Percentiles rank a stretch among this genome's conserved stretches.
Conservation (phyloP, 2,113 vertebrate species). For the Ptychochromis oligacanthus region DNA sequence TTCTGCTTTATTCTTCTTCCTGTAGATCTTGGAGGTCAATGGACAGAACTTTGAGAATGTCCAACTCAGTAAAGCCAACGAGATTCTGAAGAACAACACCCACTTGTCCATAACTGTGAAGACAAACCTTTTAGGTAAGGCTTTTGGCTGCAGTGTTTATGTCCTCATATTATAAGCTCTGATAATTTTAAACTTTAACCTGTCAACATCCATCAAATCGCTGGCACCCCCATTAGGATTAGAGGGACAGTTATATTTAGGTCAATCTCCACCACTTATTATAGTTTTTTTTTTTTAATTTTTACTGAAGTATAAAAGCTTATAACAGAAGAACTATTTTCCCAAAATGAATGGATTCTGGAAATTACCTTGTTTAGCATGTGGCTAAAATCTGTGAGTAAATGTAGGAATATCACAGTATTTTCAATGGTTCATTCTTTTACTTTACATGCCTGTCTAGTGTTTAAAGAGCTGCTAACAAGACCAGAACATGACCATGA, state of each 20-base stretch:
- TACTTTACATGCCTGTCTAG: conserved; percentile 65
- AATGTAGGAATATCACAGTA: neutral
- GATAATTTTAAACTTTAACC: rapidly evolving
- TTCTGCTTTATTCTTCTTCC: too few species aligned
- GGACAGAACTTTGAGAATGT: conserved; percentile 99
- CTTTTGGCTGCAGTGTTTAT: neutral
- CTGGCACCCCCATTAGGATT: rapidly evolving
- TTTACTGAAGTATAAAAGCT: too few species aligned
- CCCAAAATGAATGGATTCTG: neutral
- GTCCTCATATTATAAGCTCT: neutral
- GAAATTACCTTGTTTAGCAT: too few species aligned
- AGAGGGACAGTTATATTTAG: neutral
- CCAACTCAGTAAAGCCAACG: conserved; percentile 95
- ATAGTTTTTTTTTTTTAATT: neutral
- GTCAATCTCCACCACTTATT: neutral
- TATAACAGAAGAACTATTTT: too few species aligned
- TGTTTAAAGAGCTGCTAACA: conserved; percentile 96
- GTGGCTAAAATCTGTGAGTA: neutral
- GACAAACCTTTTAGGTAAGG: conserved; percentile 97
- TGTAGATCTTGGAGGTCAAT: conserved; percentile 96
- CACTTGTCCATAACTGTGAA: conserved; percentile 99
- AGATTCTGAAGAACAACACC: conserved; percentile 99
- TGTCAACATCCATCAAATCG: neutral
- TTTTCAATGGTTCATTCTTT: neutral
- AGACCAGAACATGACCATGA: conserved; percentile 88